Conservation (phyloP, 2,113 vertebrate species). For the Pomatorhinus ruficollis region DNA sequence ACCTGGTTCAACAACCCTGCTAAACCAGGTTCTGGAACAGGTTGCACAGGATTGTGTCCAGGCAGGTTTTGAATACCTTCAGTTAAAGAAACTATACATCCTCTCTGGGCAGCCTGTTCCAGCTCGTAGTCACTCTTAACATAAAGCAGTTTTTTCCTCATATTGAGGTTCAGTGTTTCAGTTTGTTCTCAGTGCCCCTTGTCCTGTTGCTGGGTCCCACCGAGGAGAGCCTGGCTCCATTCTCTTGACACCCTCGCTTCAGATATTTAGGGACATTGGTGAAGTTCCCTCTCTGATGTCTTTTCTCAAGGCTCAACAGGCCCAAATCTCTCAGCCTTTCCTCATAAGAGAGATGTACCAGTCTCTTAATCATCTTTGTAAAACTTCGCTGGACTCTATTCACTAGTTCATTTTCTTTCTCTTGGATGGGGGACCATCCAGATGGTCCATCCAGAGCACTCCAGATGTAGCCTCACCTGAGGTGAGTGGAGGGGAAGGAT, state of each 20-base stretch:
- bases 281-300: background rate
- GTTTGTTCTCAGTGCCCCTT: background rate
- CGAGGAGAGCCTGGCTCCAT: rapidly evolving
- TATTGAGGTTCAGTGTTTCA: background rate
- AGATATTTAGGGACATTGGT: background rate
- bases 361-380: background rate
- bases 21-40: background rate
- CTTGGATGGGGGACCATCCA: rapidly evolving
- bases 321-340: background rate
- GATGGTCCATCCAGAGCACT: background rate
- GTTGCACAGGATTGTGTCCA: background rate
- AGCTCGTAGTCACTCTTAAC: background rate
- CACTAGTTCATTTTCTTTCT: background rate
- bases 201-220: background rate
- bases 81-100: background rate
- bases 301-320: background rate
- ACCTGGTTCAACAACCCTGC: rapidly evolving
- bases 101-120: background rate
- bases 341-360: background rate
- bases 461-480: background rate
- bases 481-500: background rate
- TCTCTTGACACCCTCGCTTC: background rate
- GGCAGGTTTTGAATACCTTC: background rate
- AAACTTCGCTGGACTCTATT: background rate
- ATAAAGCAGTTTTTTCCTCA: background rate